Conservation (phyloP, 2,888 invertebrate genomes). For the Himalopsyche tibetana region DNA sequence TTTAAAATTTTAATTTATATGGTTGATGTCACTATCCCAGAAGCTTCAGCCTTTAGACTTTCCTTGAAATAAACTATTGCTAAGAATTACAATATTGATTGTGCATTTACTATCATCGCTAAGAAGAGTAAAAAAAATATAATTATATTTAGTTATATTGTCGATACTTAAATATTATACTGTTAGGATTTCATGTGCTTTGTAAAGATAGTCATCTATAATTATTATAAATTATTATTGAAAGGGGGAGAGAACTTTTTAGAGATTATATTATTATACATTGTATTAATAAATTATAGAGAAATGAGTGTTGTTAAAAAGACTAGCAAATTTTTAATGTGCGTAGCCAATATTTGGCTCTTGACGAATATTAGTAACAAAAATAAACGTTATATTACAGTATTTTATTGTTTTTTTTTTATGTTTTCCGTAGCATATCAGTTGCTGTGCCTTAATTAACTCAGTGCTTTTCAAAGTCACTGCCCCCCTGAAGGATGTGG, state of each 20-base stretch:
- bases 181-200: conserved; percentile 37
- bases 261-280: conserved; percentile 28
- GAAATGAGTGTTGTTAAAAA: conserved; percentile 40
- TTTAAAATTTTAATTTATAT: too few relatives aligned
- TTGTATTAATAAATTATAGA: conserved; percentile 34
- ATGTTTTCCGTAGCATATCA: not conserved
- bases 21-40: too few relatives aligned
- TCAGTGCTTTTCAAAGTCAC: too few relatives aligned
- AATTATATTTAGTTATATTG: not conserved
- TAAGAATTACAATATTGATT: not conserved
- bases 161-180: not conserved
- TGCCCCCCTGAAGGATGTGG: too few relatives aligned
- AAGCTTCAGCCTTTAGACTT: too few relatives aligned
- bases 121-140: conserved; percentile 4
- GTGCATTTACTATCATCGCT: conserved; percentile 15
- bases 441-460: too few relatives aligned
- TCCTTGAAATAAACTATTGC: not conserved
- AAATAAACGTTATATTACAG: conserved; percentile 37
- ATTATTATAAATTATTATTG: conserved; percentile 14
- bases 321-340: conserved; percentile 51
- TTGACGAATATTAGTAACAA: conserved; percentile 34
- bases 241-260: conserved; percentile 1
- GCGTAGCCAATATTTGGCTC: conserved; percentile 64
- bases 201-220: not conserved
- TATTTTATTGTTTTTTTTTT: not conserved